Evolutionary conservation across 2,888 invertebrate genomes (phyloP).

Genomic region (Spialia ferax): DNA sequence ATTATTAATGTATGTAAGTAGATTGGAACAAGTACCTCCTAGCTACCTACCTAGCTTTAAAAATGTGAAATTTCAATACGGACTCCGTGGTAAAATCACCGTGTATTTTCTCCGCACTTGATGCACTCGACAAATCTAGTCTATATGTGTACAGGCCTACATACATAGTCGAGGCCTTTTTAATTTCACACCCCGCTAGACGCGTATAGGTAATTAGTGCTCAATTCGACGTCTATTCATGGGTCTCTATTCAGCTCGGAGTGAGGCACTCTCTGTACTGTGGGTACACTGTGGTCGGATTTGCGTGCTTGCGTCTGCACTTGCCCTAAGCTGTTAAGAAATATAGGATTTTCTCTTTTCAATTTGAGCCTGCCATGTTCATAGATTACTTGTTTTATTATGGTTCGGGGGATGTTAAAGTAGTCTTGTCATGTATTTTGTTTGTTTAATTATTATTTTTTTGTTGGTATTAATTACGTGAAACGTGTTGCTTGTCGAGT

Average conservation of each 20-base stretch:
- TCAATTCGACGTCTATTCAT: constrained; percentile 78
- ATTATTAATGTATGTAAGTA: not conserved
- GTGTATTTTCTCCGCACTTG: constrained; percentile 27
- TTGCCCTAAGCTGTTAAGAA: constrained; percentile 3
- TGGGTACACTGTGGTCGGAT: not conserved
- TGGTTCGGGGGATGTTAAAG: not conserved
- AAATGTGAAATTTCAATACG: constrained; percentile 28
- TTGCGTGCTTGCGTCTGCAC: not conserved
- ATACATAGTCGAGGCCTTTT: constrained; percentile 59
- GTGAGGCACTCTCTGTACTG: constrained; percentile 61
- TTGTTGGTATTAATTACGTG: no score
- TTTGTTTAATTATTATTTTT: no score
- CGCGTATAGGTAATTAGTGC: constrained; percentile 83
- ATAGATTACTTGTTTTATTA: not conserved
- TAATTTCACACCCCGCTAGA: constrained; percentile 80
- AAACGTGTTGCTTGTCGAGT: no score
- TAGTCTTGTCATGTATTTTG: not conserved
- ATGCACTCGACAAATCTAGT: constrained; percentile 34
- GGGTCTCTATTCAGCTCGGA: constrained; percentile 62
- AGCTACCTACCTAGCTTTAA: not conserved
- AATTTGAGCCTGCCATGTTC: not conserved
- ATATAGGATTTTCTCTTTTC: not conserved
- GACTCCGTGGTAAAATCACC: constrained; percentile 30
- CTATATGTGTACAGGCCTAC: constrained; percentile 13
- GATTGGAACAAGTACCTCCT: not conserved